These are phyloP conservation scores for Melospiza melodia DNA, from an alignment of 2,113 vertebrate species.

Conservation along the genomic window DNA sequence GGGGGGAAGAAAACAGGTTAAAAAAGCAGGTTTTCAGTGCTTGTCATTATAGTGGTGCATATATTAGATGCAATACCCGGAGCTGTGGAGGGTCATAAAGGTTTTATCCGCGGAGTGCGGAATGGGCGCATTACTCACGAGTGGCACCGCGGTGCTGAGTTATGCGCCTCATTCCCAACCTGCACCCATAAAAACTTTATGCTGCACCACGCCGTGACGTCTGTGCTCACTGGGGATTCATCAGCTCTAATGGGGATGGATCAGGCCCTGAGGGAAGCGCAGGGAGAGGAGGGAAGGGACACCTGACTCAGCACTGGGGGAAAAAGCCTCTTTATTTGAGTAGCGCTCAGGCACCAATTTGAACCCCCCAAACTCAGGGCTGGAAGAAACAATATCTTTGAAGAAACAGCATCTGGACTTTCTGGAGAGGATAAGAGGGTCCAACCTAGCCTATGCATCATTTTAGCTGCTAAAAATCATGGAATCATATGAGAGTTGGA, in stretches of 20 bases:
- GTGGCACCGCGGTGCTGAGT: slow-evolving; percentile 38
- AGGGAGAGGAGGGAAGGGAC: not conserved
- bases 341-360: fast-evolving
- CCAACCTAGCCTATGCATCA: not conserved
- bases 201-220: not conserved
- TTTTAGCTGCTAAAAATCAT: not conserved
- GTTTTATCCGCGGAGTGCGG: slow-evolving; percentile 54
- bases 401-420: not conserved
- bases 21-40: slow-evolving; percentile 51
- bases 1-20: slow-evolving; percentile 7
- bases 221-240: not conserved
- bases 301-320: slow-evolving; percentile 41
- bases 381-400: not conserved
- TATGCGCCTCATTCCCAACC: slow-evolving; percentile 48
- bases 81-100: slow-evolving; percentile 49
- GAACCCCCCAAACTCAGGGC: not conserved
- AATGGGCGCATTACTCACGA: slow-evolving; percentile 62
- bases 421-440: not conserved
- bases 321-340: not conserved
- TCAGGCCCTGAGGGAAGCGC: not conserved
- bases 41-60: slow-evolving; percentile 43
- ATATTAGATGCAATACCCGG: slow-evolving; percentile 21
- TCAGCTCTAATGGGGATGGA: slow-evolving; percentile 14
- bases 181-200: slow-evolving; percentile 61
- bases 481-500: not conserved